Evolutionary conservation across 2,888 invertebrate species (phyloP), one percentile per base, ranked within the genome.

Genomic region (Pheosia gnoma): DNA sequence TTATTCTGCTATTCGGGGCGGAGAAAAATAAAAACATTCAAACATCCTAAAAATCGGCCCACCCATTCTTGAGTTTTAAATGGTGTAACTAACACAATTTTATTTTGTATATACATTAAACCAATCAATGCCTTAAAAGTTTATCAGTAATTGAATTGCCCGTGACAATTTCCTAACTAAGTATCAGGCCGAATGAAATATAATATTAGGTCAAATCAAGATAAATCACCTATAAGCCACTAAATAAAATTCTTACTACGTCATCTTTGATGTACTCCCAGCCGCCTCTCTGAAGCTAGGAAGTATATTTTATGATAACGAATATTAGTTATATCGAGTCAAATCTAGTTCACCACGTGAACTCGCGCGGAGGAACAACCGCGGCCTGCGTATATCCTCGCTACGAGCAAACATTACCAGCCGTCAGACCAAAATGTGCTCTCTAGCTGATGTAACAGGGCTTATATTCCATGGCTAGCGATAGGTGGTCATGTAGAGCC

Each of bases 251-350:
- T 25, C 25, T 25, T 25, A 25, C 25, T 25, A 25, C 47, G 10
- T 47, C 9, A 47, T 7, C 47, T 9, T 47, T 39, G 11, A 47
- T n/a, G 25, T 51, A 51, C 25, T 3, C 9, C 25, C 6, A 9
- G 51, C 10, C 9, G 51, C 8, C 8, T 25, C 25, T 25, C 25
- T 8, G 25, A 0, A 37, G 10, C 10, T 53, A 3, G 53, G 67
- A 71, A 65, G 65, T 65, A 57, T 66, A 59, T 64, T 60, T 59
- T 58, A 58, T 63, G 67, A 72, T 69, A 69, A 75, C 70, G 52
- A 61, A 61, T 54, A 62, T 67, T 68, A 64, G 58, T 62, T 60
- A 69, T 69, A 75, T 72, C 59, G 61, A 60, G 64, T 62, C 8
- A 25, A 2, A 51, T 38, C 54, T 39, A 54, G 54, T 38, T 52